Evolutionary conservation across 2,888 invertebrate genomes (phyloP).

Genomic region (Alloscopus bannaensis): DNA sequence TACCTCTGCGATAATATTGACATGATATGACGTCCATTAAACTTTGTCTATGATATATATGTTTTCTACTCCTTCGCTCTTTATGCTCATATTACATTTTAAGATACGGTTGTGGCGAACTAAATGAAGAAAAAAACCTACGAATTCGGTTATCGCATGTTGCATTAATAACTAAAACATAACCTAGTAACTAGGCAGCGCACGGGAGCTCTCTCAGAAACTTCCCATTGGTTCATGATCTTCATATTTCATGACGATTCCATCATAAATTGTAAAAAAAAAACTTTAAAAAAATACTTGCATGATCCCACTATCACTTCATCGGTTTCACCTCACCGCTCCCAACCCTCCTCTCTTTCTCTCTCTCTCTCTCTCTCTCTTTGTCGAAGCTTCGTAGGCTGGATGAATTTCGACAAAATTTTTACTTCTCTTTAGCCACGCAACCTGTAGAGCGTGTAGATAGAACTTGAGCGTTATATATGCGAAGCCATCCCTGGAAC

Average conservation of each 20-base stretch:
- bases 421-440: too few species aligned
- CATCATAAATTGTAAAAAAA: slow-evolving; percentile 31
- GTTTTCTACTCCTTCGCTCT: neutral
- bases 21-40: slow-evolving; percentile 37
- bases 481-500: too few species aligned
- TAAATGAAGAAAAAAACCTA: neutral
- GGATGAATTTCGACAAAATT: slow-evolving; percentile 1
- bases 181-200: too few species aligned
- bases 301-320: slow-evolving; percentile 40
- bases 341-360: neutral
- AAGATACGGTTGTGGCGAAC: too few species aligned
- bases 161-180: too few species aligned
- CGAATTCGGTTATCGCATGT: neutral
- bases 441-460: too few species aligned
- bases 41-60: slow-evolving; percentile 7
- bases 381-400: neutral
- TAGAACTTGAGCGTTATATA: too few species aligned
- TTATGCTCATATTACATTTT: neutral
- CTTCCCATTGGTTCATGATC: slow-evolving; percentile 32
- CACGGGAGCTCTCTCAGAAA: neutral
- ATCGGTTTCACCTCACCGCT: slow-evolving; percentile 31
- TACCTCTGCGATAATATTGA: slow-evolving; percentile 25
- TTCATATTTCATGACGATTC: slow-evolving; percentile 38
- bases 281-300: slow-evolving; percentile 1
- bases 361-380: neutral